These are phyloP conservation scores for Paralinhomoeus sp. DNA, from an alignment of 2,888 invertebrate genomes.

Conservation along the genomic window DNA sequence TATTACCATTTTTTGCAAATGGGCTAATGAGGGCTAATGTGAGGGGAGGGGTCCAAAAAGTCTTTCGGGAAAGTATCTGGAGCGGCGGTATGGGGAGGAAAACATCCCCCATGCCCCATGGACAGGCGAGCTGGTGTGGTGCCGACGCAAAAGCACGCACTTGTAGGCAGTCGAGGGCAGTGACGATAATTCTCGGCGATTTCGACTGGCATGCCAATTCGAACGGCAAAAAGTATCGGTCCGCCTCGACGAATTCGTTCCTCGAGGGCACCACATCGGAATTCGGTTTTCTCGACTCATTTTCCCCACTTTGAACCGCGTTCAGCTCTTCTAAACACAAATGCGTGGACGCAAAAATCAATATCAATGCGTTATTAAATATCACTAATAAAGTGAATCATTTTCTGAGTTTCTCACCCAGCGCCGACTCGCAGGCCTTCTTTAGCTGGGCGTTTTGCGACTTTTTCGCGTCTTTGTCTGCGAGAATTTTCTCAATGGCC, in stretches of 20 bases:
- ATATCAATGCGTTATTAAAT: no score
- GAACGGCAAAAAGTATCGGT: constrained; percentile 91
- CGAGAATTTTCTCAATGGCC: constrained; percentile 89
- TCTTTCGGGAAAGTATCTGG: no score
- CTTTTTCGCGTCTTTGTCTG: constrained; percentile 86
- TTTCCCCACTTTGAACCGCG: constrained; percentile 1
- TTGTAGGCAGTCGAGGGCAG: constrained; percentile 75
- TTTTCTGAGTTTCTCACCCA: constrained; percentile 51
- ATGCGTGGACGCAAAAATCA: no score
- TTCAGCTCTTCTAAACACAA: constrained; percentile 20
- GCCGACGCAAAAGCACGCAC: no score
- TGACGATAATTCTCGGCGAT: constrained; percentile 71
- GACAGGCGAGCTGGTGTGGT: no score
- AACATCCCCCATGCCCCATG: no score
- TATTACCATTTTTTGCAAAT: no score
- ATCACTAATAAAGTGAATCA: no score
- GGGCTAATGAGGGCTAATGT: no score
- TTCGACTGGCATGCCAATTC: constrained; percentile 94
- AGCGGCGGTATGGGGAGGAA: no score
- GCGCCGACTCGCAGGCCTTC: constrained; percentile 80
- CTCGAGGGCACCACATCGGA: constrained; percentile 2
- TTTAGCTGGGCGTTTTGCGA: constrained; percentile 83
- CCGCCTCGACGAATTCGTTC: constrained; percentile 43
- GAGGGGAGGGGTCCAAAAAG: no score
- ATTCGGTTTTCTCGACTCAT: constrained; percentile 13